Conservation (phyloP, 2,888 invertebrate species). For the Nemapogon koenigi region DNA sequence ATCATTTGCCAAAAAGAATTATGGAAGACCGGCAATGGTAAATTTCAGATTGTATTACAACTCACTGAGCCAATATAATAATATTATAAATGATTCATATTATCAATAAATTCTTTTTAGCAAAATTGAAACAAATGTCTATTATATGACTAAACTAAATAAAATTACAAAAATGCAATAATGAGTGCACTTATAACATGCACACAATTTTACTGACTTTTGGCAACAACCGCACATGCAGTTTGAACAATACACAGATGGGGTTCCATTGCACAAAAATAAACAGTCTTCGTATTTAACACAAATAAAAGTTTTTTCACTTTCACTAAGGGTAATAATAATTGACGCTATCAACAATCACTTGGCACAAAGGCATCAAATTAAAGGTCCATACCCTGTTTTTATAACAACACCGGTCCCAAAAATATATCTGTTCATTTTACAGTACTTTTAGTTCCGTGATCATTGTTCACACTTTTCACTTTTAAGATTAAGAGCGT, state of each 20-base stretch:
- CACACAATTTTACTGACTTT: slow-evolving; percentile 32
- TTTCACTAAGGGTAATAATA: slow-evolving; percentile 49
- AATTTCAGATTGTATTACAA: slow-evolving; percentile 2
- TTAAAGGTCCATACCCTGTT: slow-evolving; percentile 61
- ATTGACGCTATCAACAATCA: slow-evolving; percentile 62
- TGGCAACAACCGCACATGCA: slow-evolving; percentile 36
- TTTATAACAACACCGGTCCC: slow-evolving; percentile 31
- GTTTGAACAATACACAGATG: slow-evolving; percentile 19
- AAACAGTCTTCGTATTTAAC: slow-evolving; percentile 45
- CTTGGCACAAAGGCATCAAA: slow-evolving; percentile 62
- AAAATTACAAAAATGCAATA: slow-evolving; percentile 60
- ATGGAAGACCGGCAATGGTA: slow-evolving; percentile 50
- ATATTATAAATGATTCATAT: slow-evolving; percentile 5
- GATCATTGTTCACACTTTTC: slow-evolving; percentile 63
- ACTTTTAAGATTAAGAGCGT: slow-evolving; percentile 56
- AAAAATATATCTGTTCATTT: slow-evolving; percentile 5
- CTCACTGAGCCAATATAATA: slow-evolving; percentile 1
- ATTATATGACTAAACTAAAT: slow-evolving; percentile 37
- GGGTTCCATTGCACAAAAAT: slow-evolving; percentile 48
- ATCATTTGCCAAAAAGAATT: slow-evolving; percentile 47
- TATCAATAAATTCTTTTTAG: slow-evolving; percentile 29
- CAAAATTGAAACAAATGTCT: slow-evolving; percentile 37
- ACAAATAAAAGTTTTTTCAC: slow-evolving; percentile 46
- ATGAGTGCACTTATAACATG: slow-evolving; percentile 31
- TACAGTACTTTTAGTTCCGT: neutral